phyloP scores from a whole-genome alignment of 1,140 invertebrate species.

The Drosophila punjabiensis region DNA sequence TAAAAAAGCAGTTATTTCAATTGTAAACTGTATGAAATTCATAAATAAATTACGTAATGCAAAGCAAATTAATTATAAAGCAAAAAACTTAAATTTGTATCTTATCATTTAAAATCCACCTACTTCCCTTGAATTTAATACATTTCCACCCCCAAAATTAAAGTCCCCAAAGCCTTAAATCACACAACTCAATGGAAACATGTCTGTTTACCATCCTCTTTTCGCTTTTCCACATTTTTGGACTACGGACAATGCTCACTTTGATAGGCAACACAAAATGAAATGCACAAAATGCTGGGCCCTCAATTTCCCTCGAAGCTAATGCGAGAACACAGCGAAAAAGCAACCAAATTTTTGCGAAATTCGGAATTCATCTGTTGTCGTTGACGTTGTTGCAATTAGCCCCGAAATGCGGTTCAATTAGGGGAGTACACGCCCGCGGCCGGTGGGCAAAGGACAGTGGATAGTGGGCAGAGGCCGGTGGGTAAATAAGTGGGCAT shows the following conservation, averaged over 20 bases:
- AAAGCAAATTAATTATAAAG: no score
- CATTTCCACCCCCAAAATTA: not conserved
- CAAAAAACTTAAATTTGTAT: no score
- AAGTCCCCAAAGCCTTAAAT: not conserved
- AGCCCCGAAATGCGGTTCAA: conserved; percentile 52
- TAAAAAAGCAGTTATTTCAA: no score
- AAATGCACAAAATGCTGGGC: conserved; percentile 28
- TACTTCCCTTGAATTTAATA: no score
- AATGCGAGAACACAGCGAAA: conserved; percentile 12
- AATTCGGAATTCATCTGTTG: conserved; percentile 36
- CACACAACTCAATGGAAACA: not conserved
- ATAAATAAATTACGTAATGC: no score
- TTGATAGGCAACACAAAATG: conserved; percentile 26
- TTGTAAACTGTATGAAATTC: no score
- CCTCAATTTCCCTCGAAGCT: conserved; percentile 18
- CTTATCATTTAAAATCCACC: not conserved
- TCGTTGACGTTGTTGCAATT: conserved; percentile 39
- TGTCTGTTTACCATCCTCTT: conserved; percentile 9
- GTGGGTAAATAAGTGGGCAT: not conserved
- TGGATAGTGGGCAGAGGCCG: not conserved
- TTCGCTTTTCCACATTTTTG: conserved; percentile 13
- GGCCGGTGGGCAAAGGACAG: not conserved
- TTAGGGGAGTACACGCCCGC: conserved; percentile 40
- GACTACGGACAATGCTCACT: conserved; percentile 16
- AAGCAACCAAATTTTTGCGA: conserved; percentile 19